Evolutionary conservation across 2,113 vertebrate species (phyloP).

Genomic region (Tapirus terrestris): DNA sequence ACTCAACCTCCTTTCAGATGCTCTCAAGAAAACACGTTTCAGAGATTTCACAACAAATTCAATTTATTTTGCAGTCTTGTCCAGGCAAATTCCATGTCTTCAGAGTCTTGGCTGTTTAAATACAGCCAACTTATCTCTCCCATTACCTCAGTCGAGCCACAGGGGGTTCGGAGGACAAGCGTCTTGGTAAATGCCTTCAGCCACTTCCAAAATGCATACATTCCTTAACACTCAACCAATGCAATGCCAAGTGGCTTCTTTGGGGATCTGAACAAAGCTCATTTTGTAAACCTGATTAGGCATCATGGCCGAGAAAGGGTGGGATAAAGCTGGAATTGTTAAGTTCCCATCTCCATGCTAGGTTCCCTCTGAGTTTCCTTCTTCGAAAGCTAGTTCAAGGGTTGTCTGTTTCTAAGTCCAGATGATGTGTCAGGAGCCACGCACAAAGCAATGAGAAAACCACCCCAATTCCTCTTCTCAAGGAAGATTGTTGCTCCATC

Average conservation of each 20-base stretch:
- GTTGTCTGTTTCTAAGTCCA: neutral
- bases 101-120: conserved; percentile 69
- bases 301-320: conserved; percentile 34
- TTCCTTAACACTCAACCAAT: conserved; percentile 64
- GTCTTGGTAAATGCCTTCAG: conserved; percentile 66
- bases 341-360: neutral
- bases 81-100: conserved; percentile 65
- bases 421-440: neutral
- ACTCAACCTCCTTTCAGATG: neutral
- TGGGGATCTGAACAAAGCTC: conserved; percentile 68
- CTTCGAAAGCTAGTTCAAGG: neutral
- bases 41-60: conserved; percentile 36
- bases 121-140: conserved; percentile 68
- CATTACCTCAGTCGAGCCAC: conserved; percentile 75
- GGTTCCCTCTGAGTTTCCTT: neutral
- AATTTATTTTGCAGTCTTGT: conserved; percentile 41
- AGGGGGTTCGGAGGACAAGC: conserved; percentile 58
- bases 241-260: conserved; percentile 73
- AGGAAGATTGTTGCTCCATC: neutral
- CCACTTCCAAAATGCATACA: conserved; percentile 73
- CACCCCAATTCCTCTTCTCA: neutral
- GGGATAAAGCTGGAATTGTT: neutral
- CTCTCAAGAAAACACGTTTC: conserved; percentile 45
- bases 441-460: neutral
- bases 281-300: conserved; percentile 68